Evolutionary conservation across 2,888 invertebrate species (phyloP).

Genomic region (Eupithecia pulchellata): DNA sequence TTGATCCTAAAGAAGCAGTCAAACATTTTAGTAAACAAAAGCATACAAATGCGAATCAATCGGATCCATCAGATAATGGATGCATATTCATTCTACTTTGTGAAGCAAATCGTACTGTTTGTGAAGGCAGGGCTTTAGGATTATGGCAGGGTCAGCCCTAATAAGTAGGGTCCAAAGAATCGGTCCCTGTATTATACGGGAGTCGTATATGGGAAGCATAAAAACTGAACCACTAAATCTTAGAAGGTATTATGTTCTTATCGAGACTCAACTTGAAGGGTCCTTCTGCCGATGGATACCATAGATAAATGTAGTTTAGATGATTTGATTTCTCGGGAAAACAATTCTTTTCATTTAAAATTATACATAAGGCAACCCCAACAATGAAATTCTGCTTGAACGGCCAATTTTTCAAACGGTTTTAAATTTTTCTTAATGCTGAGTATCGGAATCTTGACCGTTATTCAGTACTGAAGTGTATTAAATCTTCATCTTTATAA

Average conservation of each 20-base stretch:
- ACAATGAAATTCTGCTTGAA: not conserved
- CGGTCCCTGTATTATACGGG: too few relatives aligned
- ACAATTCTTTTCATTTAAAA: too few relatives aligned
- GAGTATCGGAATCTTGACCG: not conserved
- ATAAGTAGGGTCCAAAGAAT: constrained; percentile 17
- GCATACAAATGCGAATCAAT: constrained; percentile 36
- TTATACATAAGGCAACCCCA: too few relatives aligned
- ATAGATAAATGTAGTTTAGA: not conserved
- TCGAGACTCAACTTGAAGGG: not conserved
- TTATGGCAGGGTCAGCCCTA: constrained; percentile 26
- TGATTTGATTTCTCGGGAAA: not conserved
- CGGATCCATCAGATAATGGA: constrained; percentile 25
- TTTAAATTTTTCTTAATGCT: too few relatives aligned
- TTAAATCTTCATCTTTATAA: not conserved
- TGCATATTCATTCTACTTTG: constrained; percentile 46
- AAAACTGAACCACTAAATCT: not conserved
- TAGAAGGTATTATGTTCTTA: not conserved
- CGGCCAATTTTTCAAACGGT: too few relatives aligned
- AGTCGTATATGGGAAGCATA: constrained; percentile 1
- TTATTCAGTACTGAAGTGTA: not conserved
- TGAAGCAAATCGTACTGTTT: constrained; percentile 41
- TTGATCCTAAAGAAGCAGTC: constrained; percentile 1
- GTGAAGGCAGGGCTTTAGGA: constrained; percentile 19
- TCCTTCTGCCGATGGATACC: not conserved
- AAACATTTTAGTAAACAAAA: constrained; percentile 31